Evolutionary conservation across 2,113 vertebrate species (phyloP), one percentile per base, ranked within the genome.

Genomic region (Struthidea cinerea): DNA sequence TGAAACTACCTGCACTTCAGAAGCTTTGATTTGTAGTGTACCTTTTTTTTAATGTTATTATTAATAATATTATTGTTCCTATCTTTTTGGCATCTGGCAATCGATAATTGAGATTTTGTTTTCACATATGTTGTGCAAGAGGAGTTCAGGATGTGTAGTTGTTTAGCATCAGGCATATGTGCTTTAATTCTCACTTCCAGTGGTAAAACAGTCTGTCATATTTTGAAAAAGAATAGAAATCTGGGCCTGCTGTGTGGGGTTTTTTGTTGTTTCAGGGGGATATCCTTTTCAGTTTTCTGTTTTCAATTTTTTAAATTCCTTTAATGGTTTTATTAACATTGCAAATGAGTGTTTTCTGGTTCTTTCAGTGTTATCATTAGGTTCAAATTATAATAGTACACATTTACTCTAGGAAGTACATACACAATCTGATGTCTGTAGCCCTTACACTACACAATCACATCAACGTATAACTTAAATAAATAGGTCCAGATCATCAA

Each of bases 121-220:
- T 93, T 97, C 97, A 96, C 98, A 97, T 97, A 97, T 97, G 96
- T 97, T 97, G 96, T 95, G 96, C 94, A 94, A 96, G 97, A 96
- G 94, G 75, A 89, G 96, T 90, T 96, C 93, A 94, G 96, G 97
- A 96, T 97, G 94, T 97, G 95, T 90, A 96, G 94, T 96, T 96
- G 84, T 96, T 98, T 96, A 97, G 95, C 94, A 97, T 97, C 97
- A 96, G 96, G 94, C 96, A 23, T 93, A 73, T 97, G 96, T 65
- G 89, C 94, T 97, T 98, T 95, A 95, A 93, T 98, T 98, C 97
- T 97, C 96, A 97, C 97, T 97, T 98, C 96, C 97, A 98, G 95
- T 94, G 94, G 97, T 96, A 97, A 97, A 98, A 96, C 97, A 97
- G 94, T 97, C 97, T 98, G 97, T 97, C 90, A n/a, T 97, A 78